phyloP scores from a whole-genome alignment of 2,797 vertebrate species.

The Pipistrellus pygmaeus region DNA sequence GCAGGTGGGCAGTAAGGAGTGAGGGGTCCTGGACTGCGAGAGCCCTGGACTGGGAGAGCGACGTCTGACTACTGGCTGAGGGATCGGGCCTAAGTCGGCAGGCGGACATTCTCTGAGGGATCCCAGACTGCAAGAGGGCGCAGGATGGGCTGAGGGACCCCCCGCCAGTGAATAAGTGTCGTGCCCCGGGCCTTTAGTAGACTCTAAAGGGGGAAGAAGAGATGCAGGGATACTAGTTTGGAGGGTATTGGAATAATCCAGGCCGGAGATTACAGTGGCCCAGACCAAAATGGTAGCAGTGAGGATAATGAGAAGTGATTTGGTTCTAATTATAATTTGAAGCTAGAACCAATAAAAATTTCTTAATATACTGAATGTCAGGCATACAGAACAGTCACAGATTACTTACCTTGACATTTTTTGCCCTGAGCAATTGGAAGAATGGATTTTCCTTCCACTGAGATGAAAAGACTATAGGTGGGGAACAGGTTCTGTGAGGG shows the following conservation, averaged over 20 bases:
- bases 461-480: neutral
- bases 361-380: neutral
- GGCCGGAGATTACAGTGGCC: neutral
- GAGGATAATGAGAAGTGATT: neutral
- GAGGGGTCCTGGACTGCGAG: no score
- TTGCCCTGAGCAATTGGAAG: neutral
- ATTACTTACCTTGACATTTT: neutral
- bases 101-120: no score
- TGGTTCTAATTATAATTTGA: slow-evolving; percentile 21
- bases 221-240: neutral
- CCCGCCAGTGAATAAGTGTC: no score
- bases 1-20: no score
- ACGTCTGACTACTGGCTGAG: no score
- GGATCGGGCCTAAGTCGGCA: no score
- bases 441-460: neutral
- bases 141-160: no score
- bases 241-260: slow-evolving; percentile 2
- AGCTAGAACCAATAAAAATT: neutral
- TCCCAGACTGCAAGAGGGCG: no score
- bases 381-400: neutral
- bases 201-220: neutral
- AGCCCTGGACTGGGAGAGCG: no score
- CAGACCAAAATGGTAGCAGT: neutral
- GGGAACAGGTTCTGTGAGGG: neutral
- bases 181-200: neutral